Evolutionary conservation across 2,888 invertebrate species (phyloP).

Genomic region (Stenchaetothrips biformis): DNA sequence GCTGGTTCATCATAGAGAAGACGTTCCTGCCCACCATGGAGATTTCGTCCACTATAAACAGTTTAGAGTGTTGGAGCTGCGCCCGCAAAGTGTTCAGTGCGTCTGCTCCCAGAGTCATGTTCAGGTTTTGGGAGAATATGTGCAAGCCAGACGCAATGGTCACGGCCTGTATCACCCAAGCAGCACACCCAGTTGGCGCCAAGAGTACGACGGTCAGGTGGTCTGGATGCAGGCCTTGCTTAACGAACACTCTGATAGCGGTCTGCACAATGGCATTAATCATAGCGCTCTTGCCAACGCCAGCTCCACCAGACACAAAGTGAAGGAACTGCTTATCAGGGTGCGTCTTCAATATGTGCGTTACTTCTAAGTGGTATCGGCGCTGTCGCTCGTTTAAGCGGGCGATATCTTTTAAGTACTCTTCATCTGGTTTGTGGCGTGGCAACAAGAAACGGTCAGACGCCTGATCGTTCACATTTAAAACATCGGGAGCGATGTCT

Average conservation of each 20-base stretch:
- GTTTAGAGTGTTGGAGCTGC: no score
- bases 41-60: no score
- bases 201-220: conserved; percentile 37
- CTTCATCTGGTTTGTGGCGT: background rate
- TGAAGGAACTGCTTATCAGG: conserved; percentile 34
- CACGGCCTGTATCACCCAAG: conserved; percentile 38
- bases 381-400: no score
- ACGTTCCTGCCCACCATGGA: no score
- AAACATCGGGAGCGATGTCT: background rate
- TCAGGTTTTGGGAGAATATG: background rate
- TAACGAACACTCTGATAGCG: conserved; percentile 36
- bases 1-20: no score
- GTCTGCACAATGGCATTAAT: conserved; percentile 39
- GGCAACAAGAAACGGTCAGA: conserved; percentile 2
- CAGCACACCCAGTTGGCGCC: conserved; percentile 39
- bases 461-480: background rate
- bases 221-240: conserved; percentile 35
- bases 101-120: conserved; percentile 1
- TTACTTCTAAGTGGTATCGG: no score
- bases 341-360: conserved; percentile 1
- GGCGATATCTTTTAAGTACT: conserved; percentile 11
- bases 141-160: conserved; percentile 40
- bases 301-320: conserved; percentile 40
- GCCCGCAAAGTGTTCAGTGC: conserved; percentile 29
- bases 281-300: conserved; percentile 41